Base-by-base conservation (phyloP, 2,797 vertebrate species). In the Decapterus maruadsi region DNA sequence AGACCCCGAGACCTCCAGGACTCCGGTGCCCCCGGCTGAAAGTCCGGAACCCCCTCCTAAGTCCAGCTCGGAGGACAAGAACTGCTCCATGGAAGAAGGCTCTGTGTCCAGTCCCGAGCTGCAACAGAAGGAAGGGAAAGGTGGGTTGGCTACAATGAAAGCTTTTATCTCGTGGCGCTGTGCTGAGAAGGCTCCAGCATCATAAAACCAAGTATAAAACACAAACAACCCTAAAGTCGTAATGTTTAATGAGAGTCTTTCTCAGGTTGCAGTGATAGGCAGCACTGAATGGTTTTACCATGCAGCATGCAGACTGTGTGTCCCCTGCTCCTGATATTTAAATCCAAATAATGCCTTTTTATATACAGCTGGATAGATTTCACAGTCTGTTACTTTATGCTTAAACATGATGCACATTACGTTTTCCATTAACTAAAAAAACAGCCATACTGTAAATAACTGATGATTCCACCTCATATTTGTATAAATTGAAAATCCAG, bases 51-150 rank as follows among this genome's bases (percentile, higher is more conserved):
- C 31, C 26, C 26, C 26, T 34, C 93, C 95, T 84, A 96, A 96
- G 91, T 94, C 96, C 74, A 93, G 93, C 89, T 92, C 95, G 87
- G 97, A 97, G 85, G 96, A 97, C 86, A 97, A 96, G 87, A 95
- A 84, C 83, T 96, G 97, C 93, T 90, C 96, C 87, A 93, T 95
- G 82, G 97, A 98, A 90, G 96, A 98, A 90, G 96, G 95, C 68
- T 95, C 96, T 43, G 96, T 93, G 88, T 98, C 97, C 94, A 98
- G 98, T 89, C 98, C 98, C 45, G 97, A 98, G 95, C 93, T 96
- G 93, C 96, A 96, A 77, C 97, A 97, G 90, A 97, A 97, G 92
- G 97, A 99, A 92, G 95, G 95, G 89, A 99, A 98, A 99, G 98
- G 98, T 99, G 95, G 96, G 98, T 97, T 96, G 85, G 82, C 85